Evolutionary conservation across 2,888 invertebrate genomes (phyloP), one percentile per base, ranked within the genome.

Genomic region (Oegoconia quadripuncta): DNA sequence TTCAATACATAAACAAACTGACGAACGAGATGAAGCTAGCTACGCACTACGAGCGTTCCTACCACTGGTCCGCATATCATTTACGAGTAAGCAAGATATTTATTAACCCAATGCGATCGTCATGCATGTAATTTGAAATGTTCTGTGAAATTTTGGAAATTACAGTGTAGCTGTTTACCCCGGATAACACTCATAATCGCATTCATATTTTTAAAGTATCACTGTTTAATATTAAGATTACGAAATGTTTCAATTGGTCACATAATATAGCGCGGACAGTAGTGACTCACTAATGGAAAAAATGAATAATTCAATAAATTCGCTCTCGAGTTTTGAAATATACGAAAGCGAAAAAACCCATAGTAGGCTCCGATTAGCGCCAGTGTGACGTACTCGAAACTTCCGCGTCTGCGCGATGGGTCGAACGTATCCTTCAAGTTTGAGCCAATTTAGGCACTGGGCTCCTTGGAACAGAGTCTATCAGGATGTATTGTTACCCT

Each of bases 1-100:
- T 79, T 63, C 77, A 74, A 82, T 80, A 82, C 76, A 84, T 87
- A 87, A 87, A 87, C 86, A 87, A 87, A 84, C 82, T 67, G 66
- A 46, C 59, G 60, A 73, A 56, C 66, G 74, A 53, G 56, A 72
- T 79, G 86, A 87, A 86, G 74, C 69, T 84, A 84, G 84, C 74
- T 55, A 46, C 81, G 63, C 42, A 44, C 56, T 56, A 42, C 48
- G 44, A 52, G 49, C 48, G 41, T 36, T 50, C 52, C 51, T 48
- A 42, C 48, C 27, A 27, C 8, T 3, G 27, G 13, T 48, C 33
- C 26, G 30, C 36, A 16, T 23, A 23, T 39, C 27, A 38, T 34
- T 22, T n/a, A n/a, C n/a, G n/a, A n/a, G n/a, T n/a, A n/a, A n/a
- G n/a, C n/a, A n/a, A n/a, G n/a, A n/a, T n/a, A n/a, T n/a, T 27